Base-by-base conservation (phyloP, 2,113 vertebrate species). In the Melozone crissalis region DNA sequence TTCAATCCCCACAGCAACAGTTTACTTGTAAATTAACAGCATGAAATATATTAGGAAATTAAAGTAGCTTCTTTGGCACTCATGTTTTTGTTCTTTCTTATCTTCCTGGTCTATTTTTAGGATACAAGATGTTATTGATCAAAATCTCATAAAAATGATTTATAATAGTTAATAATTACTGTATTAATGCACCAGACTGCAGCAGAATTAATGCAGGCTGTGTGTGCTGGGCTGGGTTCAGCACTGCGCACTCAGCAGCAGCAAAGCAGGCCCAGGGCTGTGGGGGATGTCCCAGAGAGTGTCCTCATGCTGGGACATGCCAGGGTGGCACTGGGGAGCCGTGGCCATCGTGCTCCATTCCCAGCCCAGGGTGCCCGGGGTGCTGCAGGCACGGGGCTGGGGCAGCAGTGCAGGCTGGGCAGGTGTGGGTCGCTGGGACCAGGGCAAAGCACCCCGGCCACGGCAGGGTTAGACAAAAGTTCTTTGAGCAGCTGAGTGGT, bases 181-280 rank as follows among this genome's bases (percentile, higher is more conserved):
- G 35, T 61, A 58, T 91, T 87, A 89, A 84, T 89, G 94, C 89
- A 72, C 31, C 84, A 87, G 76, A 49, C 73, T 96, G 95, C 95
- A 94, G 93, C 84, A 86, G 44, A 77, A 91, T 65, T 47, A 71
- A 59, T 13, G 43, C 58, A 11, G 69, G 33, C 93, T 61, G 69
- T 79, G 79, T 74, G 43, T 91, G 79, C 83, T 11, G 80, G 92
- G 54, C 78, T 81, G 39, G 31, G 33, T 24, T 51, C 89, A 44
- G 23, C 15, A 0, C 61, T 2, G 17, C 0, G 3, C 78, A 2
- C 63, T 19, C 10, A 33, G 74, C 47, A 7, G 84, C 85, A 57
- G 41, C 41, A 46, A 13, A 20, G 11, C 62, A 8, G 76, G 27
- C 57, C 61, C 0, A 46, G 9, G 33, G 85, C 37, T 12, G 33